Percentiles rank a stretch among this genome's conserved stretches.
These are phyloP conservation scores for Branchellion lobata DNA, from an alignment of 2,888 invertebrate genomes.

Conservation along the genomic window DNA sequence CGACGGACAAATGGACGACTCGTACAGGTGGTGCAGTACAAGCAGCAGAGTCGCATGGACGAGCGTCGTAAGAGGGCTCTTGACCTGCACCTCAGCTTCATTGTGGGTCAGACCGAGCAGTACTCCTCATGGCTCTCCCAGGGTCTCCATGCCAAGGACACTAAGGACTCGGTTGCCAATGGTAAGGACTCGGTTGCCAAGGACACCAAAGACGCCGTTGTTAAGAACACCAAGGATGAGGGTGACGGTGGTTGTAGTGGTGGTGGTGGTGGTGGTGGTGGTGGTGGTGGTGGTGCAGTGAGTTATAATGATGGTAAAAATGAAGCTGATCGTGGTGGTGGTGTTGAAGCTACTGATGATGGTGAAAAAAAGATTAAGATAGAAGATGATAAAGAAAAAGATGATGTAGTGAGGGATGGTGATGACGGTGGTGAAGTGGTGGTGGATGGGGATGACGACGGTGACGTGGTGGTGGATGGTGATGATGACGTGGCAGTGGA, in stretches of 20 bases:
- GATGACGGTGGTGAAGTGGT: background rate
- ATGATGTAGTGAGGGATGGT: background rate
- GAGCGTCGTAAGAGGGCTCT: conserved; percentile 90
- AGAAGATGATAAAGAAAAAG: background rate
- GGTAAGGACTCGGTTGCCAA: conserved; percentile 5
- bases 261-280: no score
- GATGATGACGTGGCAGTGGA: no score
- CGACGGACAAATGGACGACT: no score
- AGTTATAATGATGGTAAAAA: background rate
- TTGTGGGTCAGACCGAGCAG: conserved; percentile 96
- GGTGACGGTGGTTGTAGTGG: background rate
- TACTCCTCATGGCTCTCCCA: conserved; percentile 71
- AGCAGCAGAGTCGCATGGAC: conserved; percentile 85
- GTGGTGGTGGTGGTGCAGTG: background rate
- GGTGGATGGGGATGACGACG: background rate
- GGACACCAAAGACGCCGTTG: conserved; percentile 37
- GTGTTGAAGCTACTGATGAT: background rate
- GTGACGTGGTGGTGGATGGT: background rate
- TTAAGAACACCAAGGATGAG: conserved; percentile 45
- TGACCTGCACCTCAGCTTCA: conserved; percentile 93
- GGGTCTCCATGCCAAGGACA: conserved; percentile 54
- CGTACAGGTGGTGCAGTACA: conserved; percentile 86
- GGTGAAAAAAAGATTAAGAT: background rate
- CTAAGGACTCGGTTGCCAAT: background rate
- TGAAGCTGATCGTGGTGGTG: background rate